phyloP scores from a whole-genome alignment of 2,888 invertebrate genomes.

The Ellobium chinense region DNA sequence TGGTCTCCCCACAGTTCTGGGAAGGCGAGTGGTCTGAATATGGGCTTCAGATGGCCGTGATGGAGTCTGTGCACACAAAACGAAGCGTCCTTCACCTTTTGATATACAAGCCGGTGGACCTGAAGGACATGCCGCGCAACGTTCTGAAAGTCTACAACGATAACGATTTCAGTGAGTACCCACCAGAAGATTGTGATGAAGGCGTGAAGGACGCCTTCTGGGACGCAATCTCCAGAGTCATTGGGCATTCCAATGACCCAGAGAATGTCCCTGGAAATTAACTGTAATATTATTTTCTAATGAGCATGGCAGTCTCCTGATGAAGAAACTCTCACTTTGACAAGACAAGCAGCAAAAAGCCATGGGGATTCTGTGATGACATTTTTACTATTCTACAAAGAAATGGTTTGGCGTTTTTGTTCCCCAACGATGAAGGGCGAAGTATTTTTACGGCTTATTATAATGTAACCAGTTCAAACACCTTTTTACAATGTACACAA shows the following conservation, averaged over 20 bases:
- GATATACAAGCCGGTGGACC: slow-evolving; percentile 7
- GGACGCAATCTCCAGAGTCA: slow-evolving; percentile 1
- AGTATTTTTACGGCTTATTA: too few species aligned
- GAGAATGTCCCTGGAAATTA: neutral
- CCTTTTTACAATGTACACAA: too few species aligned
- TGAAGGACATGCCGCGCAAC: neutral
- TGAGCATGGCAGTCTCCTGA: too few species aligned
- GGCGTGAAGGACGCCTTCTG: slow-evolving; percentile 14
- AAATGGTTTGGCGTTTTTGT: too few species aligned
- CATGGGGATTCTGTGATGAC: too few species aligned
- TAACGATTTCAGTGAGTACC: slow-evolving; percentile 13
- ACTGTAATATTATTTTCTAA: too few species aligned
- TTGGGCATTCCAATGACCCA: neutral
- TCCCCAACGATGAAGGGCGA: too few species aligned
- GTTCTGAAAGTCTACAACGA: slow-evolving; percentile 10
- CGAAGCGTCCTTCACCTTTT: slow-evolving; percentile 41
- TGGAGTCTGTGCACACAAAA: slow-evolving; percentile 22
- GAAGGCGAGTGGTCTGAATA: slow-evolving; percentile 34
- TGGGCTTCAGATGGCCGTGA: slow-evolving; percentile 43
- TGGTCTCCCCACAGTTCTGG: slow-evolving; percentile 35
- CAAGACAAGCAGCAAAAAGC: too few species aligned
- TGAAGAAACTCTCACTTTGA: too few species aligned
- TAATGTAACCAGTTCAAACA: too few species aligned
- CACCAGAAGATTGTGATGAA: neutral
- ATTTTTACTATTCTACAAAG: too few species aligned